phyloP scores from a whole-genome alignment of 2,888 invertebrate genomes.

The Leptogaster cylindrica region DNA sequence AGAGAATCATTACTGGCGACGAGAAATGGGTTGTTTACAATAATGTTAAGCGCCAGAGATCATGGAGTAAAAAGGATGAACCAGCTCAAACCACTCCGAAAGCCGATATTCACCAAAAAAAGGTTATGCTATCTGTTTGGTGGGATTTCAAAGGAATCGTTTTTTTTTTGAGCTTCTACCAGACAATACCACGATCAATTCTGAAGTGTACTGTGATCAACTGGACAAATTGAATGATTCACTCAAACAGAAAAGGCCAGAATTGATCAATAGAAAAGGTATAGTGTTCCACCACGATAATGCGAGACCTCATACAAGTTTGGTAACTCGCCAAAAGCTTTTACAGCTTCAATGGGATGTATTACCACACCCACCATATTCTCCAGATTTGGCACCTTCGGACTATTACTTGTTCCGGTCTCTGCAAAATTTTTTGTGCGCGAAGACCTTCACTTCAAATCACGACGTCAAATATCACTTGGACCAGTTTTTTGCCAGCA shows the following conservation, averaged over 20 bases:
- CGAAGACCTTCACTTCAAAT: not conserved
- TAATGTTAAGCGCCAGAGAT: not conserved
- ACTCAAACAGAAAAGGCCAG: not conserved
- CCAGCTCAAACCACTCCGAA: conserved; percentile 22
- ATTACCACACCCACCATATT: too few species aligned
- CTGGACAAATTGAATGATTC: conserved; percentile 43
- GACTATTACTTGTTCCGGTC: not conserved
- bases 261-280: not conserved
- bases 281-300: not conserved
- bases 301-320: too few species aligned
- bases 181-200: conserved; percentile 46
- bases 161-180: conserved; percentile 42
- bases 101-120: conserved; percentile 3
- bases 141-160: not conserved
- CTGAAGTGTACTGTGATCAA: conserved; percentile 6
- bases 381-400: not conserved
- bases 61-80: conserved; percentile 22
- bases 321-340: too few species aligned
- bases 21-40: conserved; percentile 16
- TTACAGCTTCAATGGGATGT: too few species aligned
- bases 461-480: too few species aligned
- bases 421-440: not conserved
- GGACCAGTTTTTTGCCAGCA: too few species aligned
- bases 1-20: conserved; percentile 11
- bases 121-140: not conserved